Evolutionary conservation across 2,888 invertebrate species (phyloP).

Genomic region (Sphecodes monilicornis): DNA sequence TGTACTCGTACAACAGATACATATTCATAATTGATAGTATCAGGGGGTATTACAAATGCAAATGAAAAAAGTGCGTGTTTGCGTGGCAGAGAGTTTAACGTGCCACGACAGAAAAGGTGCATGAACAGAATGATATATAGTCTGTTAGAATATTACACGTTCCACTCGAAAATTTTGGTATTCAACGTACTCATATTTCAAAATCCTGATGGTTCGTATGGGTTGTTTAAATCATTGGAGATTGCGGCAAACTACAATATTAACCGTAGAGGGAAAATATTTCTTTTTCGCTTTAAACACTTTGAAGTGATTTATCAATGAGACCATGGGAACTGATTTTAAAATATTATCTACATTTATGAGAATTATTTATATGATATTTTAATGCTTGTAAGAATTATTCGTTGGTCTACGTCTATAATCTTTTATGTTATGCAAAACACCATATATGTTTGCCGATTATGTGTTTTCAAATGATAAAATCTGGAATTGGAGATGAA

Average conservation of each 20-base stretch:
- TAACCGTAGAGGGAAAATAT: background rate
- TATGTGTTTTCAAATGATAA: too few relatives aligned
- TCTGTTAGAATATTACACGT: background rate
- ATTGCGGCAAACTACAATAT: background rate
- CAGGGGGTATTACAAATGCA: constrained; percentile 29
- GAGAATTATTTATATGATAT: background rate
- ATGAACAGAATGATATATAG: constrained; percentile 9
- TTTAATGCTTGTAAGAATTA: background rate
- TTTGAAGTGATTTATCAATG: background rate
- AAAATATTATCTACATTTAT: background rate
- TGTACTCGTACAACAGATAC: constrained; percentile 2
- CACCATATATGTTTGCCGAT: too few relatives aligned
- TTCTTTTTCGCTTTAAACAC: background rate
- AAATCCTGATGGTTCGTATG: background rate
- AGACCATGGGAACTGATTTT: background rate
- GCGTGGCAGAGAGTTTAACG: constrained; percentile 22
- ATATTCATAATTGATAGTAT: constrained; percentile 45
- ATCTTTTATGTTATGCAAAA: too few relatives aligned
- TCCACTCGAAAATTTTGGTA: background rate
- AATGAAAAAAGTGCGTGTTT: constrained; percentile 43
- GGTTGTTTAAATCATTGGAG: background rate
- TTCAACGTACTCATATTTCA: constrained; percentile 9
- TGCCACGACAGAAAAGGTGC: constrained; percentile 5
- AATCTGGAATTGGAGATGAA: too few relatives aligned
- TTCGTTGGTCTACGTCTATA: too few relatives aligned